phyloP scores from a whole-genome alignment of 2,797 vertebrate genomes.

The Rallus crepitans region DNA sequence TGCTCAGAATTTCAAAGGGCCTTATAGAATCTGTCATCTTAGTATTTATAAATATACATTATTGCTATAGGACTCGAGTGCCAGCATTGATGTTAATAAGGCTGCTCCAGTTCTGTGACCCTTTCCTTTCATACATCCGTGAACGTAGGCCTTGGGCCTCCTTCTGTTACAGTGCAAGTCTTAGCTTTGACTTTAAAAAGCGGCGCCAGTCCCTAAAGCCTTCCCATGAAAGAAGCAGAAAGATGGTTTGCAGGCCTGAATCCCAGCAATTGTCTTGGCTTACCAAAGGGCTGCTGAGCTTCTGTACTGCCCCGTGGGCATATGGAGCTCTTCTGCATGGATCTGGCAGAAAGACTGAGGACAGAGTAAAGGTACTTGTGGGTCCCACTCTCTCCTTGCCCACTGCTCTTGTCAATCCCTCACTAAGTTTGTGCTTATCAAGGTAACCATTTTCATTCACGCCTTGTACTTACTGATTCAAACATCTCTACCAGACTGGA shows the following conservation, averaged over 20 bases:
- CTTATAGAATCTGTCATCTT: slow-evolving; percentile 44
- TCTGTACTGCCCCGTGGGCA: neutral
- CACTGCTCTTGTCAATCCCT: neutral
- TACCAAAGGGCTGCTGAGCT: neutral
- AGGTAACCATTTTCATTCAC: neutral
- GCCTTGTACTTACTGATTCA: neutral
- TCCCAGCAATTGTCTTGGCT: neutral
- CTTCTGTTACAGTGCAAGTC: neutral
- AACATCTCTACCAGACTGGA: neutral
- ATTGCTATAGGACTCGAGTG: slow-evolving; percentile 33
- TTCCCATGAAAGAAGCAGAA: neutral
- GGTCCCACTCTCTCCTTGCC: neutral
- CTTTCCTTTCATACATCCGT: neutral
- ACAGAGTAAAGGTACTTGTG: neutral
- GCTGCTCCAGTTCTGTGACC: slow-evolving; percentile 21
- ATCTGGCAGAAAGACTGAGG: neutral
- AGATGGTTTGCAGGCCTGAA: neutral
- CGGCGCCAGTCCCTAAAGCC: neutral
- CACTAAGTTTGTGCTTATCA: neutral
- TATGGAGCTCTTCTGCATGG: neutral
- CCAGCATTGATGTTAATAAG: slow-evolving; percentile 36
- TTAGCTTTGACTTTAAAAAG: neutral
- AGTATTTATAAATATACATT: slow-evolving; percentile 60
- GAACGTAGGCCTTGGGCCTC: neutral
- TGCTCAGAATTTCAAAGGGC: slow-evolving; percentile 49